phyloP scores from a whole-genome alignment of 2,797 vertebrate genomes.

The Esox masquinongy region DNA sequence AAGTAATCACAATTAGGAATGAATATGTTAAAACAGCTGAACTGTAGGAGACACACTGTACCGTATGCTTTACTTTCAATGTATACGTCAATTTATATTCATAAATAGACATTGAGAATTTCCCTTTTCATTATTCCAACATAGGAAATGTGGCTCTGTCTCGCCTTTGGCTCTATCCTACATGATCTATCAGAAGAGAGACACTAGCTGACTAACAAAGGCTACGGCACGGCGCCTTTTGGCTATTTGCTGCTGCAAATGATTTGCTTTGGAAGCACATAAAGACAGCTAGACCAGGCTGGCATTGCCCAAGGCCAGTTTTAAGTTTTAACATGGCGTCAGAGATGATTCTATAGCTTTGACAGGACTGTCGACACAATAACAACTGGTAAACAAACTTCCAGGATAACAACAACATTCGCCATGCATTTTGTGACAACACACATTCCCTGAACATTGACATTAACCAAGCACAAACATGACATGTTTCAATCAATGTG shows the following conservation, averaged over 20 bases:
- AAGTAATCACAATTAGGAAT: neutral
- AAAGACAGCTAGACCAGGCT: slow-evolving; percentile 54
- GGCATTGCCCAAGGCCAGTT: slow-evolving; percentile 52
- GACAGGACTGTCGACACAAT: neutral
- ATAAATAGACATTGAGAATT: slow-evolving; percentile 57
- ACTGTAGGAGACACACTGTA: slow-evolving; percentile 31
- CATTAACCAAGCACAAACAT: neutral
- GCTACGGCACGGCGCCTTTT: slow-evolving; percentile 50
- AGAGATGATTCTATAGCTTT: slow-evolving; percentile 39
- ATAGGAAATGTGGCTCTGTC: slow-evolving; percentile 54
- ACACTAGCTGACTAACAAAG: slow-evolving; percentile 57
- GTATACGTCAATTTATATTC: slow-evolving; percentile 68
- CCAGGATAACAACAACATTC: neutral
- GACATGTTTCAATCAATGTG: neutral
- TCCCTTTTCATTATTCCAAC: slow-evolving; percentile 58
- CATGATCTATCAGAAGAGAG: slow-evolving; percentile 57
- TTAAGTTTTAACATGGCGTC: slow-evolving; percentile 35
- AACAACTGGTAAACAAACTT: neutral
- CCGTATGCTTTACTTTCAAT: slow-evolving; percentile 50
- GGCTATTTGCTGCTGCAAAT: slow-evolving; percentile 68
- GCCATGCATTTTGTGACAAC: neutral
- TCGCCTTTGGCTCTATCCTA: slow-evolving; percentile 55
- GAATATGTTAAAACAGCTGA: slow-evolving; percentile 44
- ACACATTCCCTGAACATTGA: neutral
- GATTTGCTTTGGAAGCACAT: slow-evolving; percentile 70